Base-by-base conservation (phyloP, 2,113 vertebrate genomes). In the Otis tarda region DNA sequence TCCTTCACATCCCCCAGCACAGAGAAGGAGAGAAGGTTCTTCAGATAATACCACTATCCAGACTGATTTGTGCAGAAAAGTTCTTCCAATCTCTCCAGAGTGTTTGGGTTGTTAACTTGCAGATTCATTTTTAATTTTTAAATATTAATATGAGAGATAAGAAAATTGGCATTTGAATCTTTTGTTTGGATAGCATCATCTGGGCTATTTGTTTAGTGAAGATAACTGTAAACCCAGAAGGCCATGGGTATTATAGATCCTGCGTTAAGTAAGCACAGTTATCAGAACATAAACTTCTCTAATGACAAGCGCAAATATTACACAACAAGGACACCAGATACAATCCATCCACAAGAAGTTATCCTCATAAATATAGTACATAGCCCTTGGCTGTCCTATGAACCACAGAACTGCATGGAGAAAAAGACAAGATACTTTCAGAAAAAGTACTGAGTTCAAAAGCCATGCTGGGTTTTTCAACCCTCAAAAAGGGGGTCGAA, bases 281-380 rank as follows among this genome's bases (percentile, higher is more conserved):
- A 97, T 95, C 95, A 87, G 69, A 94, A 94, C 81, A 85, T 84
- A 96, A 96, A 94, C 69, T 91, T 83, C 43, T 67, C 69, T 89
- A 91, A 84, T 65, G 79, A 92, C 67, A 89, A 68, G 57, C 49
- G 68, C 41, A 94, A 96, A 95, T 68, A 89, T 89, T 94, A 80
- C 28, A 47, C 49, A 93, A 65, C 56, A 93, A 95, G 77, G 30
- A 84, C 37, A 92, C 37, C 28, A 95, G 80, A 85, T 47, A 91
- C 19, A n/a, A 78, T 12, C 45, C 56, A 77, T 45, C 37, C 74
- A 61, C n/a, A 85, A 82, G 35, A 75, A 96, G 65, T 69, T 83
- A 87, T 80, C 77, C 82, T 69, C 6, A 20, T 45, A 94, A 94
- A 87, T 43, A 83, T 0, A 83, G 41, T 28, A 83, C 12, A 5